These are phyloP conservation scores for Mya arenaria DNA, from an alignment of 1,140 invertebrate species.

Conservation along the genomic window DNA sequence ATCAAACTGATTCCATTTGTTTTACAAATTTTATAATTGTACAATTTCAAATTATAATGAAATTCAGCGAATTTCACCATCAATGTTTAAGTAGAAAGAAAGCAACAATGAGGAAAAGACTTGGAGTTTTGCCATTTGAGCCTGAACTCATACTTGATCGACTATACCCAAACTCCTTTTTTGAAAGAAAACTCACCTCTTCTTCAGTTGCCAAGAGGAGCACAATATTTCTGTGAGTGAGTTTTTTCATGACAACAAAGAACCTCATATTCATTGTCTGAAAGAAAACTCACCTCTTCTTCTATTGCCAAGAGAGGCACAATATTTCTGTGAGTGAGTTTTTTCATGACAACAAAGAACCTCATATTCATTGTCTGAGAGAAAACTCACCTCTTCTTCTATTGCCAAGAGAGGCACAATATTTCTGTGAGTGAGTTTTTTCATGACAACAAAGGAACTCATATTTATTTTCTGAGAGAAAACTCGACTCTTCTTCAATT, in stretches of 20 bases:
- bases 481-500: slow-evolving; percentile 93
- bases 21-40: too few relatives aligned
- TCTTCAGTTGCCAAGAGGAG: slow-evolving; percentile 97
- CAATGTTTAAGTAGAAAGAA: too few relatives aligned
- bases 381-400: slow-evolving; percentile 89
- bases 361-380: too few relatives aligned
- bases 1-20: too few relatives aligned
- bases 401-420: slow-evolving; percentile 97
- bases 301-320: slow-evolving; percentile 97
- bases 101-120: too few relatives aligned
- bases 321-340: slow-evolving; percentile 98
- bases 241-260: slow-evolving; percentile 94
- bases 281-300: slow-evolving; percentile 87
- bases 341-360: slow-evolving; percentile 95
- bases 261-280: slow-evolving; percentile 97
- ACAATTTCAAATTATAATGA: too few relatives aligned
- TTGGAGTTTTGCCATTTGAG: too few relatives aligned
- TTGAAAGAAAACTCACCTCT: slow-evolving; percentile 84
- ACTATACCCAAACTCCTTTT: too few relatives aligned
- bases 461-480: too few relatives aligned
- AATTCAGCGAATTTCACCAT: too few relatives aligned
- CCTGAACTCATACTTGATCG: too few relatives aligned
- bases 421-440: slow-evolving; percentile 98
- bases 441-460: slow-evolving; percentile 94
- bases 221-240: slow-evolving; percentile 98